These are phyloP conservation scores for Cantharis rustica DNA, from an alignment of 2,888 invertebrate species.

Conservation along the genomic window DNA sequence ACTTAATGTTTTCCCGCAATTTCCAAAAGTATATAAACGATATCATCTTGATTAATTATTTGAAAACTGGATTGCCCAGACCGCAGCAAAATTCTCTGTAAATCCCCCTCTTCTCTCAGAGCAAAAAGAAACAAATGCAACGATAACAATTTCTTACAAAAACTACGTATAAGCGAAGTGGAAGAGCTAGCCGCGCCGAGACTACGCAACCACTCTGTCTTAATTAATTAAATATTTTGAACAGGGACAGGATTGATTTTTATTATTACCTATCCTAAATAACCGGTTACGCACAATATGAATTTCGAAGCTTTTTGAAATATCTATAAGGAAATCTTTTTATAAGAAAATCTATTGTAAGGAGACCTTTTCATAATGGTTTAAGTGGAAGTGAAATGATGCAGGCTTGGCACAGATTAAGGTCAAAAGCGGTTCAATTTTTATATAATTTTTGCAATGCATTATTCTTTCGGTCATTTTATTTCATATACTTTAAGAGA, in stretches of 20 bases:
- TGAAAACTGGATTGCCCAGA: too few relatives aligned
- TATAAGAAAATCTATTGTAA: neutral
- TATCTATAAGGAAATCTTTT: constrained; percentile 1
- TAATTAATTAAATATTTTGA: neutral
- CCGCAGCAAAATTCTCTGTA: too few relatives aligned
- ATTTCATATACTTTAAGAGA: neutral
- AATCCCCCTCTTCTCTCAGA: too few relatives aligned
- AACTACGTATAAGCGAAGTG: too few relatives aligned
- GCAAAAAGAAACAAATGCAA: too few relatives aligned
- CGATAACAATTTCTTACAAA: too few relatives aligned
- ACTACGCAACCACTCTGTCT: neutral
- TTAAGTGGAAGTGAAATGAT: constrained; percentile 5
- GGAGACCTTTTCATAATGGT: constrained; percentile 3
- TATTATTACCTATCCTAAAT: neutral
- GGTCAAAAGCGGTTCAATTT: neutral
- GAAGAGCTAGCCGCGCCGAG: too few relatives aligned
- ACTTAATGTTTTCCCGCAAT: too few relatives aligned
- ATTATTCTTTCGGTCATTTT: neutral
- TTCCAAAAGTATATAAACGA: too few relatives aligned
- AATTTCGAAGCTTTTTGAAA: neutral
- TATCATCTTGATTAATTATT: too few relatives aligned
- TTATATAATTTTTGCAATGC: neutral
- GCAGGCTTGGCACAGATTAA: constrained; percentile 1
- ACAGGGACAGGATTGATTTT: neutral
- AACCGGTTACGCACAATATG: neutral